A percentile compares a stretch with the other conserved stretches of the same genome.
Conservation (phyloP, 2,888 invertebrate genomes). For the Volucella inanis region DNA sequence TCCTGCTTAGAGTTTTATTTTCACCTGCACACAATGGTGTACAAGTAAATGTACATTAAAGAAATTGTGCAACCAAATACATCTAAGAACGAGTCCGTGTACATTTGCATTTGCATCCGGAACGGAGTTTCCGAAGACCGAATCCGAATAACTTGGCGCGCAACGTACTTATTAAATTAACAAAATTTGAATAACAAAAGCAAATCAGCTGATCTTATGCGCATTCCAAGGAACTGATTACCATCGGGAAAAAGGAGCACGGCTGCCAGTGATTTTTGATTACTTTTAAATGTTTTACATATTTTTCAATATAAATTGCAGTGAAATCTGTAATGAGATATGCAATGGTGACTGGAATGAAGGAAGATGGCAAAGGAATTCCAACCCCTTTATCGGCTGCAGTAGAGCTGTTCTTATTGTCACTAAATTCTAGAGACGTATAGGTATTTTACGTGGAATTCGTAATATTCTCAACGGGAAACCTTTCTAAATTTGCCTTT, state of each 20-base stretch:
- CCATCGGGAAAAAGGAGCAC: too few species aligned
- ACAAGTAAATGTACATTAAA: too few species aligned
- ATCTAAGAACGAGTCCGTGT: not conserved
- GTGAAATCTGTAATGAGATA: conserved; percentile 42
- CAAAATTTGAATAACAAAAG: conserved; percentile 69
- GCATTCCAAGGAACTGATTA: conserved; percentile 10
- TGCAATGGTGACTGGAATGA: not conserved
- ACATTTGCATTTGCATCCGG: too few species aligned
- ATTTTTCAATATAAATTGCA: conserved; percentile 46
- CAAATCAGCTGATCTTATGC: conserved; percentile 61
- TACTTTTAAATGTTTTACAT: conserved; percentile 36
- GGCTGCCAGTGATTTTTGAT: conserved; percentile 26
- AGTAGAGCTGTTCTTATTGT: too few species aligned
- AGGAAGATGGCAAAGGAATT: not conserved
- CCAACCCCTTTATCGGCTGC: too few species aligned
- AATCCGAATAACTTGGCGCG: conserved; percentile 41
- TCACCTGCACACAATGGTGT: too few species aligned
- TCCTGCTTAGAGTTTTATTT: too few species aligned
- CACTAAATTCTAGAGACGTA: too few species aligned
- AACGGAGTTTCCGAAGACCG: not conserved
- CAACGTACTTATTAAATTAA: conserved; percentile 66
- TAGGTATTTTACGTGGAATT: too few species aligned
- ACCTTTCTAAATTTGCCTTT: too few species aligned
- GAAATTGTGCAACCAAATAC: too few species aligned
- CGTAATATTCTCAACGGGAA: too few species aligned